phyloP scores from a whole-genome alignment of 2,888 invertebrate genomes.

The Dicyrtomina minuta region DNA sequence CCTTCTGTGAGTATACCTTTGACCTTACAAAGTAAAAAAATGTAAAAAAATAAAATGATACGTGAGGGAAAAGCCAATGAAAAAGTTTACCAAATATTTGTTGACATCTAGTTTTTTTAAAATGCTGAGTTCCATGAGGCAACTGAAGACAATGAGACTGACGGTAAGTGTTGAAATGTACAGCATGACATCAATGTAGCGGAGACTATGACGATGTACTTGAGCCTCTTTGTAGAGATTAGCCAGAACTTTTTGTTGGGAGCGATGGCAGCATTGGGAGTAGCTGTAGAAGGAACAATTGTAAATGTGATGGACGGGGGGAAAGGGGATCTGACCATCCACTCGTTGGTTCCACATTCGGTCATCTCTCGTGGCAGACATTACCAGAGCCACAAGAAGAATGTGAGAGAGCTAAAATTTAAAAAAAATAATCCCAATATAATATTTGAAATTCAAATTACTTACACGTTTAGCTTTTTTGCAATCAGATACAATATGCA shows the following conservation, averaged over 20 bases:
- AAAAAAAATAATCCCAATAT: too few species aligned
- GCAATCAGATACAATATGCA: too few species aligned
- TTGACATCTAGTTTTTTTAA: neutral
- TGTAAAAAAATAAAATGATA: neutral
- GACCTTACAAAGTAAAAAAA: too few species aligned
- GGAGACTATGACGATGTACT: neutral
- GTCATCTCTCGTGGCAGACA: neutral
- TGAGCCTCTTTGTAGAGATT: neutral
- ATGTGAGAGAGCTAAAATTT: too few species aligned
- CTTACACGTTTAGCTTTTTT: too few species aligned
- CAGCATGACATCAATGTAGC: neutral
- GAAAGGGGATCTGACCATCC: neutral
- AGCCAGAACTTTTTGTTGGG: neutral
- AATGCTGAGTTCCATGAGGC: neutral
- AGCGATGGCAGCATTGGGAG: neutral
- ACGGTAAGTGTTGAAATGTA: neutral
- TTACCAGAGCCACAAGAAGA: constrained; percentile 4
- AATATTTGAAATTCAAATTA: too few species aligned
- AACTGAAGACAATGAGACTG: neutral
- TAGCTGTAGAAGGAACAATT: constrained; percentile 7
- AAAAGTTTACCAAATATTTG: neutral
- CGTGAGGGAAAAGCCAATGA: neutral
- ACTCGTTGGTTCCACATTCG: constrained; percentile 3
- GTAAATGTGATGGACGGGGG: neutral
- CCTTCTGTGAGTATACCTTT: too few species aligned